phyloP scores from a whole-genome alignment of 2,888 invertebrate genomes.

The Petrolisthes cinctipes region DNA sequence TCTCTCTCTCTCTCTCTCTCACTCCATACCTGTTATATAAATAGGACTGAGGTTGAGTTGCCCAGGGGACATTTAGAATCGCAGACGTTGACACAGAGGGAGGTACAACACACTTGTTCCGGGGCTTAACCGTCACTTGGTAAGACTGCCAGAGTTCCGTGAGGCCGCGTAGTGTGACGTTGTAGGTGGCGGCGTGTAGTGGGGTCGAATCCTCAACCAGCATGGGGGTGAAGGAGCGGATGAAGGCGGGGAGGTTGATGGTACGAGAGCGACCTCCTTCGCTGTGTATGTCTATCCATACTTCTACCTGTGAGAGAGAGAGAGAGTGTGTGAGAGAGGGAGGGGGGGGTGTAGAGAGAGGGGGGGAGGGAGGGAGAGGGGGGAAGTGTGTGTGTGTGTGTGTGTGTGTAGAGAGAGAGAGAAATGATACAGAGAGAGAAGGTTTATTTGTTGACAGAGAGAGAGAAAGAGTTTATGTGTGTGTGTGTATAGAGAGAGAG shows the following conservation, averaged over 20 bases:
- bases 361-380: too few species aligned
- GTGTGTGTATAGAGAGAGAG: too few species aligned
- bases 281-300: slow-evolving; percentile 52
- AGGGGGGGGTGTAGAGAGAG: too few species aligned
- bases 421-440: too few species aligned
- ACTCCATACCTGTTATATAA: slow-evolving; percentile 45
- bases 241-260: slow-evolving; percentile 46
- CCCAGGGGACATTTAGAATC: slow-evolving; percentile 44
- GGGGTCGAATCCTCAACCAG: slow-evolving; percentile 54
- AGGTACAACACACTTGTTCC: slow-evolving; percentile 17
- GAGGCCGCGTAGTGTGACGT: slow-evolving; percentile 49
- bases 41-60: slow-evolving; percentile 28
- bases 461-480: too few species aligned
- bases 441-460: too few species aligned
- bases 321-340: too few species aligned
- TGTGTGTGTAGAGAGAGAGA: too few species aligned
- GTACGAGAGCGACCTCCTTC: slow-evolving; percentile 28
- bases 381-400: too few species aligned
- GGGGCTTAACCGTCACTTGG: slow-evolving; percentile 40
- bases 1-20: too few species aligned
- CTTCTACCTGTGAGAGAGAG: slow-evolving; percentile 31
- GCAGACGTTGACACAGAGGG: slow-evolving; percentile 20
- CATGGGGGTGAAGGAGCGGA: slow-evolving; percentile 50
- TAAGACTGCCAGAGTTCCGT: slow-evolving; percentile 62
- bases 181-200: slow-evolving; percentile 44